Base-by-base conservation (phyloP, 2,888 invertebrate species). In the Dendrolimus pini region DNA sequence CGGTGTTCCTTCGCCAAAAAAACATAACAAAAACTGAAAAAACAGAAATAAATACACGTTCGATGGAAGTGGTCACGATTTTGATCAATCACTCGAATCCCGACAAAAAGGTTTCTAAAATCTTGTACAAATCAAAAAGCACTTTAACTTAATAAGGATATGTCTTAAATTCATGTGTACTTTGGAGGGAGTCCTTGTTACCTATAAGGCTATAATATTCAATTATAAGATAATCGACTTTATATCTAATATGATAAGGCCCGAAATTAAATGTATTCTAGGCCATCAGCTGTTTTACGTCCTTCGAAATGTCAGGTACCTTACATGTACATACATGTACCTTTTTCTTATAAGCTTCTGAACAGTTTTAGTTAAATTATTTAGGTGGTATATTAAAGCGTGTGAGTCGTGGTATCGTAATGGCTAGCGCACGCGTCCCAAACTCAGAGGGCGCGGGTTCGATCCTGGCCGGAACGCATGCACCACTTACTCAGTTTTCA, bases 21-120 rank as follows among this genome's bases (percentile, higher is more conserved):
- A 30, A 9, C 10, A 47, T 3, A 47, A 47, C 12, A 47, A 9
- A 47, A 47, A 9, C 41, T 56, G 59, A 61, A 64, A 63, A 63
- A 60, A 63, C 56, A 60, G 54, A 56, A 58, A 63, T 64, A 65
- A 62, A 65, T 63, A 61, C 63, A 58, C 59, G 61, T 60, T 63
- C 65, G 63, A 67, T 65, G 63, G 63, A 58, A 57, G 56, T 60
- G 60, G 63, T 62, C 64, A 63, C 63, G 64, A 62, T 61, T 65
- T 62, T 65, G 68, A 65, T 63, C 61, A 65, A 67, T 62, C 61
- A 64, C 57, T 63, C 61, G 59, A 56, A 61, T 59, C 60, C 60
- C 65, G 59, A 59, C 60, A 61, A 60, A 63, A 63, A 59, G 52
- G 59, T 54, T 58, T 54, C 54, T 41, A 8, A 18, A 52, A n/a